Evolutionary conservation across 1,140 invertebrate species (phyloP).

Genomic region (Tenebrio molitor): DNA sequence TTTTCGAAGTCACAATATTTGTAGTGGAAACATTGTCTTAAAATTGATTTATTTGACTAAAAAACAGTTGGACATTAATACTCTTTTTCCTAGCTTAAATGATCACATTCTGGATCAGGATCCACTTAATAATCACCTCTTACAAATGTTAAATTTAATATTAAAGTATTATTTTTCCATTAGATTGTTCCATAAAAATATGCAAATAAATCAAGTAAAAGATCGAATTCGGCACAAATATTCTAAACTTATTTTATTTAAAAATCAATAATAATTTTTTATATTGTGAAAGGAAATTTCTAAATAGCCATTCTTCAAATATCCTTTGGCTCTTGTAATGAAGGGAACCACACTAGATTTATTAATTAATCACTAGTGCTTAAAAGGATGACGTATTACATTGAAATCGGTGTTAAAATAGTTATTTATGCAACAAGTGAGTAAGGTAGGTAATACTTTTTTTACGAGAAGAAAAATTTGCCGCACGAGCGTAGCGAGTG

Average conservation of each 20-base stretch:
- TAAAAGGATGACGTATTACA: too few species aligned
- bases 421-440: too few species aligned
- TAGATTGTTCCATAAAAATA: constrained; percentile 23
- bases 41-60: constrained; percentile 23
- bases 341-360: too few species aligned
- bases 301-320: too few species aligned
- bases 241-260: constrained; percentile 39
- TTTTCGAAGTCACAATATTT: neutral
- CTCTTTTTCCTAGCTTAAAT: constrained; percentile 3
- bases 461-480: too few species aligned
- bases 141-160: constrained; percentile 24
- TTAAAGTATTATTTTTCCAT: constrained; percentile 21
- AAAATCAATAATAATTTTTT: constrained; percentile 17
- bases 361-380: too few species aligned
- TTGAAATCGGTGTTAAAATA: too few species aligned
- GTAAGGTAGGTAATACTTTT: too few species aligned
- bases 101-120: constrained; percentile 26
- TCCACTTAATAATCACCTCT: constrained; percentile 12
- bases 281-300: too few species aligned
- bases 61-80: neutral
- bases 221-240: constrained; percentile 19
- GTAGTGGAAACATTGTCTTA: constrained; percentile 9
- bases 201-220: constrained; percentile 25
- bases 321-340: too few species aligned
- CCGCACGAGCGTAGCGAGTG: too few species aligned